phyloP scores from a whole-genome alignment of 2,888 invertebrate species.

The Bellardia bayeri region DNA sequence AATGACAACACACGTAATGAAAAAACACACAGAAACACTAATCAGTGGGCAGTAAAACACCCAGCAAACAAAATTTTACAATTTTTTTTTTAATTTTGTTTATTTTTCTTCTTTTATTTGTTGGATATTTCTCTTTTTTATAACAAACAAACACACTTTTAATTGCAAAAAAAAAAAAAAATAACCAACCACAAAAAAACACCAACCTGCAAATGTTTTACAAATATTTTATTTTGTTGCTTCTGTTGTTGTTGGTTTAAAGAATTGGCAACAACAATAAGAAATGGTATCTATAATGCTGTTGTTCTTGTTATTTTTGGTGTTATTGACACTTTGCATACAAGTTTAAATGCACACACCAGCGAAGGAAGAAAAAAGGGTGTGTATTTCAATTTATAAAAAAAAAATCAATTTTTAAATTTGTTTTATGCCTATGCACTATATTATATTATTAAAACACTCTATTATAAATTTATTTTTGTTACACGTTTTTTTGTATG shows the following conservation, averaged over 20 bases:
- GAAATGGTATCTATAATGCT: neutral
- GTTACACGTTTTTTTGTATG: neutral
- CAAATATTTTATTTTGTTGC: conserved; percentile 12
- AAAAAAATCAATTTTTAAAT: no score
- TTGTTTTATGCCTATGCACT: no score
- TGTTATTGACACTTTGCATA: conserved; percentile 55
- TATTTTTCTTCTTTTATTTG: conserved; percentile 5
- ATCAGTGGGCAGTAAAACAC: conserved; percentile 50
- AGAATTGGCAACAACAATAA: conserved; percentile 17
- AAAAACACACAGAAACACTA: conserved; percentile 24
- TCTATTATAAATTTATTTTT: neutral
- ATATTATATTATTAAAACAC: neutral
- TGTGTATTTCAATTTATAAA: conserved; percentile 43
- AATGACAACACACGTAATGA: conserved; percentile 12
- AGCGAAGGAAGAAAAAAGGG: conserved; percentile 50
- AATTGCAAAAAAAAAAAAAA: neutral
- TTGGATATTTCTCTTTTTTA: neutral
- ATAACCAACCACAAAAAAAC: conserved; percentile 4
- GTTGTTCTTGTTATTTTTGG: conserved; percentile 25
- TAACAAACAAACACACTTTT: neutral
- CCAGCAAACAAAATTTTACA: conserved; percentile 17
- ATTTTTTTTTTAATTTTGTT: conserved; percentile 5
- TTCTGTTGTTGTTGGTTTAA: neutral
- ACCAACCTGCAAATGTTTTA: conserved; percentile 47
- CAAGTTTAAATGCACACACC: conserved; percentile 14